Base-by-base conservation (phyloP, 2,888 invertebrate genomes). In the Polyploca ridens region DNA sequence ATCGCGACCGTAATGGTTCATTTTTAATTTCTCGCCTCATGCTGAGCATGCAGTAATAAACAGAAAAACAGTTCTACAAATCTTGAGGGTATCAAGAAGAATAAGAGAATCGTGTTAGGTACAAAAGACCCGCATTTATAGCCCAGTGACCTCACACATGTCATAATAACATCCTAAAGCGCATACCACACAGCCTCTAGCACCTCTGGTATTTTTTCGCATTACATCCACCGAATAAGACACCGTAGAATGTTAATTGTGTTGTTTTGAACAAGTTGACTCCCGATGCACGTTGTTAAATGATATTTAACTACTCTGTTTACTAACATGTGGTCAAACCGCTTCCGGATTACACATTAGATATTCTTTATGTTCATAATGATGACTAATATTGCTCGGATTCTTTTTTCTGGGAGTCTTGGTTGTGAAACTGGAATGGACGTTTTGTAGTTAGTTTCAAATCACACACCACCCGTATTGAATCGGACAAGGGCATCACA, bases 211-310 rank as follows among this genome's bases (percentile, higher is more conserved):
- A 14, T 3, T 11, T 16, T 44, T 74, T 63, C 65, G 70, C 62
- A 59, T 41, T 63, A 60, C 67, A 74, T 69, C 76, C 69, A 76
- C 69, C 71, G 73, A 75, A 74, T 59, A 57, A 65, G 76, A 78
- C 72, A 68, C 74, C 65, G 58, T 62, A 68, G 84, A 78, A 84
- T 82, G 75, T 78, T 78, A 81, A 85, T 81, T 65, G 74, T 70
- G 72, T 78, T 84, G 82, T 85, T 82, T 76, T 79, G 79, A 75
- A 70, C 71, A 70, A 46, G 62, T 58, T 66, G 61, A n/a, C 64
- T 41, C 65, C 65, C 64, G 58, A 57, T 59, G 54, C 65, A 58
- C 57, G 62, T 67, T 69, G 61, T 33, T 64, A 65, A 46, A 59
- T 61, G 54, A 59, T 62, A 54, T 65, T 62, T 63, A 63, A 66